Evolutionary conservation across 2,888 invertebrate species (phyloP), one percentile per base, ranked within the genome.

Genomic region (Yponomeuta malinellus): DNA sequence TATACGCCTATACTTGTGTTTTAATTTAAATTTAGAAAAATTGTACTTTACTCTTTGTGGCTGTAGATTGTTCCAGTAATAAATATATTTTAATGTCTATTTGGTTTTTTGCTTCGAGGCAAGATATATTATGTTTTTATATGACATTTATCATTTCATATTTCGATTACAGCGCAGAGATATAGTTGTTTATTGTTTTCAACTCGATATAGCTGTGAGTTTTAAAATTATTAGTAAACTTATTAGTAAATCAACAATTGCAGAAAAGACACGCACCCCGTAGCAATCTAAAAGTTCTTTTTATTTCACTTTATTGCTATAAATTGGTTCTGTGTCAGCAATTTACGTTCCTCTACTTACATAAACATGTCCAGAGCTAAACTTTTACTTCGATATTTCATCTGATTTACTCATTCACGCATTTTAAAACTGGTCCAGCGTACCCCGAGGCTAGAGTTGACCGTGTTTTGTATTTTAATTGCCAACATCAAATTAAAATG

Each of bases 11-110:
- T 43, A 43, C 43, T 6, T 8, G 43, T 43, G 6, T 43, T 43
- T 83, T 84, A 80, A 77, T 83, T 84, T 88, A 87, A 86, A 88
- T 89, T 89, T 86, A 85, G 83, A 88, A 87, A 88, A 87, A 87
- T 83, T 77, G 77, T 83, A 80, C 81, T 81, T 78, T 74, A 74
- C 78, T 81, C 23, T 84, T 83, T 82, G 84, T 83, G 81, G 81
- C 79, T 81, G 77, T 81, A 78, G 75, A 78, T 76, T 78, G 75
- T 65, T 65, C 67, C 48, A 63, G 59, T 70, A 63, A 83, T 84
- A 80, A 83, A 86, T 85, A 82, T 86, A 83, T 83, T 15, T 1
- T 59, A 15, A 12, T 12, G 4, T 1, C 52, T 59, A 59, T 59
- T 59, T 48, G 15, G 23, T 12, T 83, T 79, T 84, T 83, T 76